phyloP scores from a whole-genome alignment of 92 coral and sea anemone genomes.

The Scolanthus callimorphus region DNA sequence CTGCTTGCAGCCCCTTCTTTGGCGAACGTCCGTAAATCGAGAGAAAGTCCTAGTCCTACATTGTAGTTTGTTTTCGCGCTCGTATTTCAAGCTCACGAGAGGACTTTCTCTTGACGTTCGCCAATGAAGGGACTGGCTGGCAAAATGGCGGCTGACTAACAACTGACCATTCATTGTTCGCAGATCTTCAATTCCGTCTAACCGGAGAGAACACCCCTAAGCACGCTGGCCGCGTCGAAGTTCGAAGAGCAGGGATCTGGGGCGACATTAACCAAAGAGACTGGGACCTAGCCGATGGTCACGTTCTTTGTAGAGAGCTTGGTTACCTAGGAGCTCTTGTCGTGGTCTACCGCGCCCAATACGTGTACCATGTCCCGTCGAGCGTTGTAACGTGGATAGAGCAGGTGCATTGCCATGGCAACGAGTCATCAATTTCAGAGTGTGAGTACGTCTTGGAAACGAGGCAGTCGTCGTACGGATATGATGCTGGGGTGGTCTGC shows the following conservation, averaged over 20 bases:
- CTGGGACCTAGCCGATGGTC: slow-evolving; percentile 51
- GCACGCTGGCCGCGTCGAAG: slow-evolving; percentile 68
- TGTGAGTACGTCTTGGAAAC: slow-evolving; percentile 30
- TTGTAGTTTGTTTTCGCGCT: no score
- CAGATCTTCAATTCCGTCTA: slow-evolving; percentile 13
- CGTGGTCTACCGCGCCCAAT: slow-evolving; percentile 4
- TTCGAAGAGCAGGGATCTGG: slow-evolving; percentile 59
- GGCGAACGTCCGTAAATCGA: neutral
- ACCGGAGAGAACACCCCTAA: slow-evolving; percentile 31
- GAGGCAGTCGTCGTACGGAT: slow-evolving; percentile 7
- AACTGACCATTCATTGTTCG: no score
- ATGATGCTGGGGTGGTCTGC: slow-evolving; percentile 55
- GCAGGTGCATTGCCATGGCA: slow-evolving; percentile 43
- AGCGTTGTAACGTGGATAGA: slow-evolving; percentile 46
- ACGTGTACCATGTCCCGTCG: neutral
- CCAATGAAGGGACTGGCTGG: no score
- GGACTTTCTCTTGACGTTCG: no score
- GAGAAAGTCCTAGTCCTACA: no score
- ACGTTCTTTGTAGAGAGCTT: slow-evolving; percentile 47
- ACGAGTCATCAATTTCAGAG: slow-evolving; percentile 31
- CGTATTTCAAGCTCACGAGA: no score
- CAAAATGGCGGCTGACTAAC: no score
- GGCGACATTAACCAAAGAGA: slow-evolving; percentile 44
- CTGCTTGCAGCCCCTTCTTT: no score
- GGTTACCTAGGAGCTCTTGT: slow-evolving; percentile 39